These are phyloP conservation scores for Isotomurus palustris DNA, from an alignment of 2,888 invertebrate species.

Conservation along the genomic window DNA sequence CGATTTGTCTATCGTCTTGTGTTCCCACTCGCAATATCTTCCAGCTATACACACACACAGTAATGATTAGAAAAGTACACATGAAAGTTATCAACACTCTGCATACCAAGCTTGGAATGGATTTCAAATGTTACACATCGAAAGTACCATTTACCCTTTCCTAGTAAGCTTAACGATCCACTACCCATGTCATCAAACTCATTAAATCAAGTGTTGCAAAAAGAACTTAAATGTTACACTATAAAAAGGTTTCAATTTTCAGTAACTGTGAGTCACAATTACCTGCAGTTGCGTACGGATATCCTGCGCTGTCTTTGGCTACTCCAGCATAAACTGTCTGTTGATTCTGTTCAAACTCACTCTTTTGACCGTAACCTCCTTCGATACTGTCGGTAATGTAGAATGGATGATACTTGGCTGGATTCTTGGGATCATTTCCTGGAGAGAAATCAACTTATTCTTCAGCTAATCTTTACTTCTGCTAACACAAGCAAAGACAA, in stretches of 20 bases:
- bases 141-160: not conserved
- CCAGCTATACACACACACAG: too few relatives aligned
- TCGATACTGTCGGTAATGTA: constrained; percentile 82
- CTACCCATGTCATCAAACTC: too few relatives aligned
- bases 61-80: too few relatives aligned
- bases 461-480: not conserved
- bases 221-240: too few relatives aligned
- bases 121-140: not conserved
- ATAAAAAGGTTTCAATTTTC: too few relatives aligned
- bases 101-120: not conserved
- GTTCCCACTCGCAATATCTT: constrained; percentile 81
- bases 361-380: constrained; percentile 80
- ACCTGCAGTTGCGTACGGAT: constrained; percentile 75
- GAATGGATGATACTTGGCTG: constrained; percentile 83
- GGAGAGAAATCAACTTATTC: not conserved
- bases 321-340: constrained; percentile 79
- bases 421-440: constrained; percentile 69
- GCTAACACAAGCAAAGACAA: not conserved
- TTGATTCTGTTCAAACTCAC: constrained; percentile 62
- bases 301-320: constrained; percentile 67
- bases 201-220: too few relatives aligned
- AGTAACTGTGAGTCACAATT: constrained; percentile 31
- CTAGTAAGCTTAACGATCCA: constrained; percentile 3
- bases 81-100: too few relatives aligned
- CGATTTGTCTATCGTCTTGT: constrained; percentile 70